Evolutionary conservation across 2,113 vertebrate genomes (phyloP), one percentile per base, ranked within the genome.

Genomic region (Crotalus horridus): DNA sequence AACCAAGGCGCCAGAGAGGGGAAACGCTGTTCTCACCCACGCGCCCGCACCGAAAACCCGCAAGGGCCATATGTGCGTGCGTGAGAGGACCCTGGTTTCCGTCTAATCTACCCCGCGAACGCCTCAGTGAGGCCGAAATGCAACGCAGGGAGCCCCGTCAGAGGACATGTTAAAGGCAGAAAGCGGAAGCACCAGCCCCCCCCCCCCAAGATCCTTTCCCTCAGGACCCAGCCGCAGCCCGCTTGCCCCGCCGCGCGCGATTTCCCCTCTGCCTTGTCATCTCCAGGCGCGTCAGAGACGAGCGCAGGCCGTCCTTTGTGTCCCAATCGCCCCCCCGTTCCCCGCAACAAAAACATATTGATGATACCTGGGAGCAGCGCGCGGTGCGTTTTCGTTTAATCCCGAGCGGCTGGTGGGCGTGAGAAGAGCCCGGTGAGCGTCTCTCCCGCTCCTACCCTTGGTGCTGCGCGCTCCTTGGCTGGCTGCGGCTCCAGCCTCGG

Each of bases 401-500:
- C 64, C 93, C 90, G 56, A 81, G 61, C 24, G 86, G 43, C 2
- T 7, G 90, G 59, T 43, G 87, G 87, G 88, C 29, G 89, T 26
- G 91, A 91, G 91, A 58, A 88, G 87, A 93, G 92, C 21, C 92
- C 93, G 90, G 93, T 7, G 91, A 26, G 93, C 91, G 69, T 15
- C 90, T 74, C n/a, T 85, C 33, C 69, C 21, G 15, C 51, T 90
- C 94, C 95, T 94, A 59, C 48, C 90, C 85, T 61, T 59, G 89
- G 88, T 4, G 91, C 90, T 48, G 92, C 95, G 93, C 94, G 95
- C 90, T 94, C 93, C 97, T 96, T 96, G 97, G 96, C 95, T 96
- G 97, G 96, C 95, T 96, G 97, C 96, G 93, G 96, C 96, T 95
- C 94, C 94, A 24, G 95, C 94, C 95, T 94, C 96, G 94, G 93